Base-by-base conservation (phyloP, 2,113 vertebrate species). In the Spea multiplicata region DNA sequence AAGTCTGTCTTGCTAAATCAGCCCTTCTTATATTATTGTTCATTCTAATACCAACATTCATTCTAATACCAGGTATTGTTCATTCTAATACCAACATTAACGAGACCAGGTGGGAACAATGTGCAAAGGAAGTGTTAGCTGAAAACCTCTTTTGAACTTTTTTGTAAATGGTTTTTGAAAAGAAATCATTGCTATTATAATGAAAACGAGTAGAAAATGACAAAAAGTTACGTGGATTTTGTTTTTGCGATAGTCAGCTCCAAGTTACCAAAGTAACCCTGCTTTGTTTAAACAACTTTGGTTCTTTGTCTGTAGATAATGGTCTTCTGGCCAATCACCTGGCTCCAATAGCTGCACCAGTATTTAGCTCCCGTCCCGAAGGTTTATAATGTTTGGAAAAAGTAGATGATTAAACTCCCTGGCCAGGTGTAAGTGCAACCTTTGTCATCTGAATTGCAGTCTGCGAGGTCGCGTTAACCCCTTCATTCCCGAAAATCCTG, bases 381-480 rank as follows among this genome's bases (percentile, higher is more conserved):
- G 65, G 86, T 87, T 83, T 88, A 82, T 88, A 89, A 90, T 95
- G 95, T 96, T 97, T 95, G 93, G 91, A 95, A 91, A 94, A 93
- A 90, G 97, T 98, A 96, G 97, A 99, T 99, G 93, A 98, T 99
- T 99, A 98, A 99, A 95, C 96, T 87, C 88, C 83, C 89, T 83
- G 76, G 88, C 91, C 95, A 96, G 96, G 96, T 97, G 96, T 97
- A 96, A 97, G 97, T 91, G 95, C 91, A 97, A 98, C 96, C 96
- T 98, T 98, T 98, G 97, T 96, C 94, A 94, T 94, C 86, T 90
- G 89, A 88, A 92, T 83, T 80, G 47, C 71, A 72, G 76, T 59
- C 83, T 82, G 76, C 70, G 75, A 82, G 71, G 85, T 81, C 77
- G 66, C 50, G 66, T 80, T 80, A 80, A 73, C 78, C 64, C 66